A percentile compares a stretch with the other conserved stretches of the same genome.
Conservation (phyloP, 1,140 invertebrate genomes). For the Octopus bimaculoides region DNA sequence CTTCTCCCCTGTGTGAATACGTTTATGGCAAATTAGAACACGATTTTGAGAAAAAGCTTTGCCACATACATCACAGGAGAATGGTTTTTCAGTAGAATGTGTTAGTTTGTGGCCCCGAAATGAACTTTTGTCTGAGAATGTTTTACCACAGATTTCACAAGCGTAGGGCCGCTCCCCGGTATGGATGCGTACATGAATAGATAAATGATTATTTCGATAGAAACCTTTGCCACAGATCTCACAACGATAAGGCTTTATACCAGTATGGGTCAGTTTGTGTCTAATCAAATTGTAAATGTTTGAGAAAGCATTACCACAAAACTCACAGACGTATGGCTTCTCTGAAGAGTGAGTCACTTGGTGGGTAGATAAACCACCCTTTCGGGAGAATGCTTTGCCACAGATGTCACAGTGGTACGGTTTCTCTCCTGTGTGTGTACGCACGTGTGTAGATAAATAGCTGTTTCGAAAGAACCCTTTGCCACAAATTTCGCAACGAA, state of each 20-base stretch:
- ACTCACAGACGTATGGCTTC: conserved; percentile 49
- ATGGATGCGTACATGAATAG: conserved; percentile 52
- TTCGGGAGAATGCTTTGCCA: conserved; percentile 23
- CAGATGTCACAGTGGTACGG: conserved; percentile 69
- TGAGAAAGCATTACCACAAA: conserved; percentile 46
- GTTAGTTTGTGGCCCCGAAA: conserved; percentile 47
- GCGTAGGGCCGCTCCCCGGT: conserved; percentile 50
- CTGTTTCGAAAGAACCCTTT: conserved; percentile 13
- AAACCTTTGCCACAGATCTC: conserved; percentile 25
- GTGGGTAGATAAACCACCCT: conserved; percentile 32
- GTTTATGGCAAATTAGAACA: conserved; percentile 63
- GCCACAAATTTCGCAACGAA: conserved; percentile 28
- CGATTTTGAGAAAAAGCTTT: conserved; percentile 67
- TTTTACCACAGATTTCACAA: conserved; percentile 71
- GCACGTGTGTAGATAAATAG: conserved; percentile 28
- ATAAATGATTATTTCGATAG: conserved; percentile 33
- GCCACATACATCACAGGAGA: conserved; percentile 83
- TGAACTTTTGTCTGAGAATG: conserved; percentile 26
- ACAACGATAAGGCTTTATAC: conserved; percentile 15
- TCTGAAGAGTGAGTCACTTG: conserved; percentile 50
- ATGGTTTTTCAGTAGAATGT: conserved; percentile 82
- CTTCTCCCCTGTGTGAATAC: conserved; percentile 46
- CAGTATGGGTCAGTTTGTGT: conserved; percentile 20
- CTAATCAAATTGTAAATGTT: conserved; percentile 34
- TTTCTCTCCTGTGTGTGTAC: conserved; percentile 70